Conservation (phyloP, 2,888 invertebrate genomes). For the Orthosia gothica region DNA sequence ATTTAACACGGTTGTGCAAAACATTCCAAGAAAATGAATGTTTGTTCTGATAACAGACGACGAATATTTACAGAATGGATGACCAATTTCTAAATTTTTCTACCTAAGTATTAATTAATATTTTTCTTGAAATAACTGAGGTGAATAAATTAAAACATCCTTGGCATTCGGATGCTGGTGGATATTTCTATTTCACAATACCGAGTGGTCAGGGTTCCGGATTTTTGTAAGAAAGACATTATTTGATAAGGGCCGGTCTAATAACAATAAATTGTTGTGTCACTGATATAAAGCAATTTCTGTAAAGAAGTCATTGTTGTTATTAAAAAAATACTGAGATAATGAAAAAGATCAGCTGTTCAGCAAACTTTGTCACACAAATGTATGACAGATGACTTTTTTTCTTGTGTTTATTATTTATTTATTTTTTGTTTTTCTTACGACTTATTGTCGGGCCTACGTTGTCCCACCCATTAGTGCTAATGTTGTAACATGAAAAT, state of each 20-base stretch:
- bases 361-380: no score
- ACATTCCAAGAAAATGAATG: constrained; percentile 29
- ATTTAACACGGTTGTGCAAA: constrained; percentile 15
- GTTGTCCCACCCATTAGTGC: no score
- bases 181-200: not conserved
- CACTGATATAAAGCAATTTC: no score
- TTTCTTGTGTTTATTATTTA: no score
- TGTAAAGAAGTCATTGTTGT: no score
- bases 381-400: no score
- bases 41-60: constrained; percentile 9
- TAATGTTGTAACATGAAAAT: no score
- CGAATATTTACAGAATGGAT: not conserved
- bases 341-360: no score
- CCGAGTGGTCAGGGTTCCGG: not conserved
- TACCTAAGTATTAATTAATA: not conserved
- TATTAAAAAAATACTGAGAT: no score
- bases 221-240: not conserved
- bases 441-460: no score
- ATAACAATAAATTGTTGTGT: no score
- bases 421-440: no score
- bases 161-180: not conserved
- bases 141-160: not conserved
- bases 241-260: not conserved
- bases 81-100: not conserved
- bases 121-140: not conserved